Conservation (phyloP, 2,113 vertebrate genomes). For the Propithecus coquereli region DNA sequence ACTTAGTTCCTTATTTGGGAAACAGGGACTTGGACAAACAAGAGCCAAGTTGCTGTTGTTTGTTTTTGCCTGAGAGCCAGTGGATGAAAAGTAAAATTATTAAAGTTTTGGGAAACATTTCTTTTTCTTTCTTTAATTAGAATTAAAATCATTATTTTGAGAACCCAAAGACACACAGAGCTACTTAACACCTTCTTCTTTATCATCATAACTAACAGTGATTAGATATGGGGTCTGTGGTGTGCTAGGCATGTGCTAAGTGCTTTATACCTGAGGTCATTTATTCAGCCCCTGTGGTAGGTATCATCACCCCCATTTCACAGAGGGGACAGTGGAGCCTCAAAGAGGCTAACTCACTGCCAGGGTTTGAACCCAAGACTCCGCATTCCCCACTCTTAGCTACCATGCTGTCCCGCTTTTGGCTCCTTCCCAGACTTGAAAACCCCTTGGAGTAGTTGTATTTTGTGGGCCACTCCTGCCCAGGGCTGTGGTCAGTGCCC, state of each 20-base stretch:
- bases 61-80: not conserved
- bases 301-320: not conserved
- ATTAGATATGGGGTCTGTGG: not conserved
- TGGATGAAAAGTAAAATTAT: not conserved
- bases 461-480: not conserved
- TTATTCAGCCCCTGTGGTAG: not conserved
- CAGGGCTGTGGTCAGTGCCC: not conserved
- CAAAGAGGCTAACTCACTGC: not conserved
- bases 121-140: not conserved
- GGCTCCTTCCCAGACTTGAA: not conserved
- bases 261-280: not conserved
- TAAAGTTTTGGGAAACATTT: not conserved
- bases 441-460: not conserved
- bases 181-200: not conserved
- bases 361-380: not conserved
- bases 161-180: not conserved
- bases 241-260: not conserved
- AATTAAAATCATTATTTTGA: not conserved
- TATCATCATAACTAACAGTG: not conserved
- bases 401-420: not conserved
- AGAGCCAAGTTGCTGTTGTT: not conserved
- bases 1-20: not conserved
- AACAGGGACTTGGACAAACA: not conserved
- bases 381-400: not conserved
- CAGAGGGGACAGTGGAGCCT: not conserved